Conservation (phyloP, 2,113 vertebrate species). For the Rhinoptilus africanus region DNA sequence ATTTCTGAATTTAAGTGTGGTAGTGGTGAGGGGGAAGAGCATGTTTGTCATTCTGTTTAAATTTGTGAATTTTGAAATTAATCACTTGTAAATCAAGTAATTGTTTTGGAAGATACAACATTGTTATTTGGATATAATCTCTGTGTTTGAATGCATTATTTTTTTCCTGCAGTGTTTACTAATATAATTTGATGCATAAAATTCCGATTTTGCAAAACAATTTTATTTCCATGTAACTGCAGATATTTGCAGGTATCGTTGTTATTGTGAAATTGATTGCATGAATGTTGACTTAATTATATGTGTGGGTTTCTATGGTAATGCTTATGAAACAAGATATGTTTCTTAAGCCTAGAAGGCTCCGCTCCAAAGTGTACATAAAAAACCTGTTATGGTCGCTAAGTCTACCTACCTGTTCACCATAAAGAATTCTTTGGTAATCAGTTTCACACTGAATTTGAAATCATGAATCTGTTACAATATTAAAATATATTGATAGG, state of each 20-base stretch:
- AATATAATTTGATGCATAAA: background rate
- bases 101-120: background rate
- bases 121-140: background rate
- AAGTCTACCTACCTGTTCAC: background rate
- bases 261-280: background rate
- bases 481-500: background rate
- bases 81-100: background rate
- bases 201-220: background rate
- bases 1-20: background rate
- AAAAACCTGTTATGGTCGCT: background rate
- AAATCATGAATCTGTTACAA: background rate
- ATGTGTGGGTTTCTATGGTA: background rate
- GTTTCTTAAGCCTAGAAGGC: background rate
- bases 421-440: background rate
- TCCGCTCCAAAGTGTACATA: background rate
- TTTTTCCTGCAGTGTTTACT: background rate
- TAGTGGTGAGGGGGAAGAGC: background rate
- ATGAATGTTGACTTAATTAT: background rate
- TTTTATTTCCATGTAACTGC: background rate
- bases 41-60: background rate
- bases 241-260: background rate
- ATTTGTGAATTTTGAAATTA: background rate
- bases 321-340: background rate
- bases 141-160: background rate
- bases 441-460: background rate